These are phyloP conservation scores for Drosophila testacea DNA, from an alignment of 2,888 invertebrate species.

Conservation along the genomic window DNA sequence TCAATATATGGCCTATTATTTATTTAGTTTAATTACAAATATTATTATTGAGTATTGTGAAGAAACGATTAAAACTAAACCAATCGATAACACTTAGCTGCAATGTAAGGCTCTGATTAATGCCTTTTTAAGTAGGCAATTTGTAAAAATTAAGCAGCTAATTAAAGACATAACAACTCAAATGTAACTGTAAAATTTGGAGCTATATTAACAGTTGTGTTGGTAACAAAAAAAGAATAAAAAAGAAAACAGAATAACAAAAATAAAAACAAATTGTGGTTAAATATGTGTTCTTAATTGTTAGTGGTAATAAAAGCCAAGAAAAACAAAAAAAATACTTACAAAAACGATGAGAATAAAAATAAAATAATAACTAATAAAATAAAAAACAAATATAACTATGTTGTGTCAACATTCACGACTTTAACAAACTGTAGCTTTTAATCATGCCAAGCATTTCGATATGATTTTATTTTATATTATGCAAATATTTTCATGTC, in stretches of 20 bases:
- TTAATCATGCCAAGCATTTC: conserved; percentile 76
- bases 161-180: conserved; percentile 34
- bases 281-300: conserved; percentile 83
- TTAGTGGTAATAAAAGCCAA: conserved; percentile 74
- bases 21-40: conserved; percentile 75
- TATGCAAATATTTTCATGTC: conserved; percentile 44
- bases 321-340: conserved; percentile 41
- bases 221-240: conserved; percentile 31
- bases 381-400: conserved; percentile 25
- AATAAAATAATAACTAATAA: conserved; percentile 21
- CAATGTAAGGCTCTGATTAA: conserved; percentile 69
- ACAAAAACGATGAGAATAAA: conserved; percentile 30
- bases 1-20: conserved; percentile 84
- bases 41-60: conserved; percentile 51
- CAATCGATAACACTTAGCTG: conserved; percentile 47
- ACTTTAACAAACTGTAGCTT: conserved; percentile 66
- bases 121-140: conserved; percentile 77
- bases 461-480: conserved; percentile 41
- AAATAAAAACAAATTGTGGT: conserved; percentile 70
- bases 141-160: conserved; percentile 70
- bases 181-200: conserved; percentile 39
- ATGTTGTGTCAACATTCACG: conserved; percentile 58
- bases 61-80: conserved; percentile 29
- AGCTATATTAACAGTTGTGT: conserved; percentile 32
- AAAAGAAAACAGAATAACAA: conserved; percentile 43